Evolutionary conservation across 2,797 vertebrate species (phyloP).

Genomic region (Coccyzus lansbergi): DNA sequence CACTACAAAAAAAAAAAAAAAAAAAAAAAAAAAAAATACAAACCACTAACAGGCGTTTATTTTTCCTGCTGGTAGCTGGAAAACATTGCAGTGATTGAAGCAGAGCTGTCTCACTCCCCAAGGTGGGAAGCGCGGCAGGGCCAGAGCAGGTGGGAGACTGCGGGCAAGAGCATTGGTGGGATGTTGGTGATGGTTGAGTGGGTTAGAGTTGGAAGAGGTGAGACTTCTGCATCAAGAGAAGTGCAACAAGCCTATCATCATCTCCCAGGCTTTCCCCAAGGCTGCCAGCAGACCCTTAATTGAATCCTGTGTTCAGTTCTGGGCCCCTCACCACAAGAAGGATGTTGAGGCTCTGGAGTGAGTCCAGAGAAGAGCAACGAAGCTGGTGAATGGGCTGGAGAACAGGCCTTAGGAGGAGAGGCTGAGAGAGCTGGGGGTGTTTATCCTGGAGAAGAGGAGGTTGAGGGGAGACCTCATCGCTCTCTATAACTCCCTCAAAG

Average conservation of each 20-base stretch:
- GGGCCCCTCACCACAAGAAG: no score
- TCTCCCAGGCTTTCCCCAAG: background rate
- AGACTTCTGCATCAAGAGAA: background rate
- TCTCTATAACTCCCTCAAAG: no score
- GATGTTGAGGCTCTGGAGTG: no score
- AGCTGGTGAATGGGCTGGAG: no score
- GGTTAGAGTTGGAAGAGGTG: background rate
- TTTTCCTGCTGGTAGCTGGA: background rate
- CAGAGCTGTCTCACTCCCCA: accelerated
- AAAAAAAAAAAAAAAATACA: no score
- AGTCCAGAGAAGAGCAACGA: no score
- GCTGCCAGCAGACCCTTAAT: background rate
- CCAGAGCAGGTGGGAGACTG: background rate
- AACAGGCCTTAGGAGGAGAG: no score
- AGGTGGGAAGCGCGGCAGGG: accelerated
- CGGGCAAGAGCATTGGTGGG: background rate
- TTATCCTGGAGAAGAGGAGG: no score
- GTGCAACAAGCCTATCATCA: background rate
- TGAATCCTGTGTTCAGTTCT: no score
- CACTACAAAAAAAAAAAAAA: background rate
- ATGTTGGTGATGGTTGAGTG: background rate
- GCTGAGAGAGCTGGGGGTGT: no score
- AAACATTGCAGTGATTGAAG: accelerated
- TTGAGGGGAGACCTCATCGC: no score
- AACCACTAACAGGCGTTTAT: background rate